A percentile compares a stretch with the other conserved stretches of the same genome.
These are phyloP conservation scores for Leptestheria dahalacensis DNA, from an alignment of 1,140 invertebrate genomes.

Conservation along the genomic window DNA sequence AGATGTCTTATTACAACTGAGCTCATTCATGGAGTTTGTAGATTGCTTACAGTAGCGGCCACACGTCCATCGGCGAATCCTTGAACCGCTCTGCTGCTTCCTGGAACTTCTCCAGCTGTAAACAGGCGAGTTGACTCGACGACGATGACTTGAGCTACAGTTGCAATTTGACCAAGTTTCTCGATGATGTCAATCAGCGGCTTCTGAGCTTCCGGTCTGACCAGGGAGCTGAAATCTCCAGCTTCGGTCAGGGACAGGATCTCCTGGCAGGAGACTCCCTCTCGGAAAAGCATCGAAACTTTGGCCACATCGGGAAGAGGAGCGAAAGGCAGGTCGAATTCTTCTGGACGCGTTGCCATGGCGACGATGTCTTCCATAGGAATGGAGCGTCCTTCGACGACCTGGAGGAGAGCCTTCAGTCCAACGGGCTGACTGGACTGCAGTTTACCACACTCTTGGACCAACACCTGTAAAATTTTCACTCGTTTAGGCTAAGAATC, in stretches of 20 bases:
- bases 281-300: conserved; percentile 19
- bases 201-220: conserved; percentile 58
- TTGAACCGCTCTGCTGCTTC: background rate
- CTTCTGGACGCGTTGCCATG: conserved; percentile 20
- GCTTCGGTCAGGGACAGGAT: conserved; percentile 33
- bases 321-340: conserved; percentile 18
- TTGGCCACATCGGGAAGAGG: conserved; percentile 22
- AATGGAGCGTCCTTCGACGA: conserved; percentile 60
- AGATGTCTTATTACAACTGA: too few relatives aligned
- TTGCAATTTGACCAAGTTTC: conserved; percentile 54
- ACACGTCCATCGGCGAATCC: background rate
- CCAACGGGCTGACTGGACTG: conserved; percentile 9
- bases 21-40: too few relatives aligned
- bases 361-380: conserved; percentile 34
- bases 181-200: conserved; percentile 65
- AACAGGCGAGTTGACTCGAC: conserved; percentile 36
- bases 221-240: conserved; percentile 56
- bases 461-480: conserved; percentile 16
- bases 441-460: conserved; percentile 18
- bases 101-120: background rate
- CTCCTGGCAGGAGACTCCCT: conserved; percentile 22
- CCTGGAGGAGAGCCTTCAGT: conserved; percentile 49
- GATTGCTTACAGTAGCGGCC: background rate
- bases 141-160: conserved; percentile 61
- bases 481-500: background rate